Base-by-base conservation (phyloP, 2,113 vertebrate species). In the Pteropus alecto region DNA sequence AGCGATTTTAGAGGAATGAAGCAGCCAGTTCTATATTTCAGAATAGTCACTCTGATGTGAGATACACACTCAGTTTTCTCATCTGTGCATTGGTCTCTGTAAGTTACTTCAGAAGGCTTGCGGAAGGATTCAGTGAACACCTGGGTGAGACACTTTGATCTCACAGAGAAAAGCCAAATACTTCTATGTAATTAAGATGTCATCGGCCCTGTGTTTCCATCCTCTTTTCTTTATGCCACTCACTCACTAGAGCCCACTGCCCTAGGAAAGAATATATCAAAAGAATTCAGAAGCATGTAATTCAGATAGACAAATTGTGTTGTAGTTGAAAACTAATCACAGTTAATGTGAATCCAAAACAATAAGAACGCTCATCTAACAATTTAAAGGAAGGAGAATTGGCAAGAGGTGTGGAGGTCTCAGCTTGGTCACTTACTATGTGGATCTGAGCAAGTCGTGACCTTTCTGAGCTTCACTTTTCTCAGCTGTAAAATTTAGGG, bases 1-100 rank as follows among this genome's bases (percentile, higher is more conserved):
- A 85, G 81, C 38, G n/a, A 48, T 76, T 92, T 79, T 67, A 79
- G 48, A 94, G 41, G 82, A 82, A 84, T 51, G 56, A 94, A 88
- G 54, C 21, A 76, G 63, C 28, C 28, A 68, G 22, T 21, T 58
- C 22, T 35, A 6, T 15, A 13, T 74, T 89, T 86, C 63, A 93
- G 56, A 91, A 85, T 89, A 79, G 35, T 76, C 35, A 1, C 41
- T 77, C 41, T 56, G 14, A 24, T 61, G 13, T 41, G 22, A 60
- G 16, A 87, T 7, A 35, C 2, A 54, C 21, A 24, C 4, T 88
- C 38, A 0, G 48, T 48, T 71, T 92, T 88, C 35, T 73, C 26
- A 30, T 81, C 93, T 82, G 24, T 30, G n/a, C 18, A 30, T 1
- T 68, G 77, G 88, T 92, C 48, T 83, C 63, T 1, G 0, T 18